Conservation (phyloP, 2,113 vertebrate genomes). For the Pholis gunnellus region DNA sequence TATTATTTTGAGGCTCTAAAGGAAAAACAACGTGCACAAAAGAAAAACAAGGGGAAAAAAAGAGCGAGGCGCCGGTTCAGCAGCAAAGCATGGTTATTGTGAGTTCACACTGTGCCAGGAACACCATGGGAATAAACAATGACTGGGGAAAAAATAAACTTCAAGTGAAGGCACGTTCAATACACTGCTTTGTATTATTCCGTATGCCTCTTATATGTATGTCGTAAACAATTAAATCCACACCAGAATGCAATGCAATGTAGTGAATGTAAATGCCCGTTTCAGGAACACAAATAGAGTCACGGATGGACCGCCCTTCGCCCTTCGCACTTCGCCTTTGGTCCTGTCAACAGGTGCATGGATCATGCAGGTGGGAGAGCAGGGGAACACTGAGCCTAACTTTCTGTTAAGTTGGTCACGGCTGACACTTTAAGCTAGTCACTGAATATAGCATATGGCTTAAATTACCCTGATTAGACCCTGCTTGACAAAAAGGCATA, state of each 20-base stretch:
- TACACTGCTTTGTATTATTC: conserved; percentile 40
- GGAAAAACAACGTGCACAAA: conserved; percentile 31
- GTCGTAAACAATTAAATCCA: conserved; percentile 24
- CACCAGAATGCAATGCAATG: conserved; percentile 20
- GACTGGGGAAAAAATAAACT: conserved; percentile 45
- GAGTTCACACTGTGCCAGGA: conserved; percentile 38
- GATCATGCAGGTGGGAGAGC: conserved; percentile 40
- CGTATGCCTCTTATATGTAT: conserved; percentile 16
- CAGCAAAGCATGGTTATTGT: conserved; percentile 46
- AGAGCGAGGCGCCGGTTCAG: conserved; percentile 20
- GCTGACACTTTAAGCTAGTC: conserved; percentile 72
- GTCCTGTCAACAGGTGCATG: conserved; percentile 57
- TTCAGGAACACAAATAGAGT: neutral
- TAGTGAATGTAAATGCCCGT: neutral
- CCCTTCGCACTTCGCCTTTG: conserved; percentile 40
- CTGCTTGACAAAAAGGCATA: conserved; percentile 74
- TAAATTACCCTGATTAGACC: conserved; percentile 80
- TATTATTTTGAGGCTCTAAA: conserved; percentile 45
- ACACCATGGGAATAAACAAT: conserved; percentile 55
- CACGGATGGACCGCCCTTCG: conserved; percentile 2
- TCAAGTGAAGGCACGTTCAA: conserved; percentile 37
- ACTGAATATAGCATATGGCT: conserved; percentile 68
- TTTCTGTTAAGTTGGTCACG: conserved; percentile 73
- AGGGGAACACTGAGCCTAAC: conserved; percentile 48
- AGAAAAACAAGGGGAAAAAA: conserved; percentile 2